phyloP scores from a whole-genome alignment of 35 echinoderm and acorn worm species.

The Lytechinus variegatus region DNA sequence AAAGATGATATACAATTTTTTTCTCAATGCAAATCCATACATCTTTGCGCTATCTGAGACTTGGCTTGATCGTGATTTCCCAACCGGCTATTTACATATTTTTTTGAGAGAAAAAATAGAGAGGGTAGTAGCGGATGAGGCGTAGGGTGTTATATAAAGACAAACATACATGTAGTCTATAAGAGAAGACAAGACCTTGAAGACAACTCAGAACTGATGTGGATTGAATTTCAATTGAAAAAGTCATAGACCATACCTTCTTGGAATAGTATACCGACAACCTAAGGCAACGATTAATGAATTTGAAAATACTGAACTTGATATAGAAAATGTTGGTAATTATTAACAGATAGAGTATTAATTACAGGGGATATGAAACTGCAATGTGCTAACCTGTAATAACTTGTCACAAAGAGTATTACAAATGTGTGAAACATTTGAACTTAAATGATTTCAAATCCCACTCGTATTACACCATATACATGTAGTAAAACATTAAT shows the following conservation, averaged over 20 bases:
- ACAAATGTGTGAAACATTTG: background rate
- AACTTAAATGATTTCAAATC: background rate
- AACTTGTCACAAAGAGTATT: background rate
- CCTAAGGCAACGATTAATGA: background rate
- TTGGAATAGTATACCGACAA: background rate
- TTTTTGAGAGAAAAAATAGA: background rate
- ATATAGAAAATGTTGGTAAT: conserved; percentile 24
- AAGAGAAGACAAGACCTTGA: conserved; percentile 22
- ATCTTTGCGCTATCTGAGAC: too few species aligned
- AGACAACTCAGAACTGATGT: conserved; percentile 1
- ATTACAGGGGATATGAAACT: conserved; percentile 23
- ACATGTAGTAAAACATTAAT: background rate
- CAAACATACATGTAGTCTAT: background rate
- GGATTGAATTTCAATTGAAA: background rate
- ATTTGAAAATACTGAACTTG: background rate
- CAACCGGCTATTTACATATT: too few species aligned
- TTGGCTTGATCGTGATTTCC: too few species aligned
- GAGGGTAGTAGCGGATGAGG: background rate
- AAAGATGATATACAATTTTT: too few species aligned
- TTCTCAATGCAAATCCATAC: too few species aligned
- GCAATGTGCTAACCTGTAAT: background rate
- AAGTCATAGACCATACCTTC: background rate
- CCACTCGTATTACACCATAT: background rate
- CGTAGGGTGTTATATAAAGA: background rate
- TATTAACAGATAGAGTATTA: background rate